These are phyloP conservation scores for Caenorhabditis latens DNA, from an alignment of 1,140 invertebrate species.

Conservation along the genomic window DNA sequence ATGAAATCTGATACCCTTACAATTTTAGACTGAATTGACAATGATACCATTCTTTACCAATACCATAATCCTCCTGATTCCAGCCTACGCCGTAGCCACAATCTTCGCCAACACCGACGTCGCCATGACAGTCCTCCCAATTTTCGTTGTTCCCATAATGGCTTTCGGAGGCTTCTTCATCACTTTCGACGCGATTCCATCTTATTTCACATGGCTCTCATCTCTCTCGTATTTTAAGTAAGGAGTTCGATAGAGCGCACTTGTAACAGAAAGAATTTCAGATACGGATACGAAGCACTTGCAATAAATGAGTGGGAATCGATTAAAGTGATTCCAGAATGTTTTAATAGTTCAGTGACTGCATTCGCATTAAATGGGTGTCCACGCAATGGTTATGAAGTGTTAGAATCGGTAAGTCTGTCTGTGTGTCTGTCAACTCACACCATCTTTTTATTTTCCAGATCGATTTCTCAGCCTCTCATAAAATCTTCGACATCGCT, in stretches of 20 bases:
- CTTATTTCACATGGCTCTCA: slow-evolving; percentile 90
- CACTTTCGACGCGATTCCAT: slow-evolving; percentile 87
- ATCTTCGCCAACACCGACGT: slow-evolving; percentile 85
- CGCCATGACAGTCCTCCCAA: slow-evolving; percentile 90
- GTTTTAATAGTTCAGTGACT: slow-evolving; percentile 13
- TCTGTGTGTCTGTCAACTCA: background rate
- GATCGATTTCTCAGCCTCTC: slow-evolving; percentile 54
- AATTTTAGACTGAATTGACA: too few species aligned
- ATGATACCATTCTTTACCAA: too few species aligned
- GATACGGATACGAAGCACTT: slow-evolving; percentile 90
- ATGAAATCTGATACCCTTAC: too few species aligned
- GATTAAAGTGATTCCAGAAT: slow-evolving; percentile 70
- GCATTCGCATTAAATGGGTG: slow-evolving; percentile 17
- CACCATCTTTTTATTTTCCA: background rate
- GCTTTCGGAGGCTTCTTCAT: slow-evolving; percentile 95
- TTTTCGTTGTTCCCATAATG: slow-evolving; percentile 90
- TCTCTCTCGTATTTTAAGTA: slow-evolving; percentile 91
- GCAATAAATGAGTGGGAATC: slow-evolving; percentile 89
- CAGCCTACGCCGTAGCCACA: slow-evolving; percentile 91
- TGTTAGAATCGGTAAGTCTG: slow-evolving; percentile 36
- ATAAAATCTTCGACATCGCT: slow-evolving; percentile 24
- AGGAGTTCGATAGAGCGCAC: background rate
- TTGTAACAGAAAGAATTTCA: background rate
- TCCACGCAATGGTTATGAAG: slow-evolving; percentile 54
- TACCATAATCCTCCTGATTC: background rate